A percentile compares a stretch with the other conserved stretches of the same genome.
Conservation (phyloP, 2,888 invertebrate genomes). For the Hirtodrosophila trivittata region DNA sequence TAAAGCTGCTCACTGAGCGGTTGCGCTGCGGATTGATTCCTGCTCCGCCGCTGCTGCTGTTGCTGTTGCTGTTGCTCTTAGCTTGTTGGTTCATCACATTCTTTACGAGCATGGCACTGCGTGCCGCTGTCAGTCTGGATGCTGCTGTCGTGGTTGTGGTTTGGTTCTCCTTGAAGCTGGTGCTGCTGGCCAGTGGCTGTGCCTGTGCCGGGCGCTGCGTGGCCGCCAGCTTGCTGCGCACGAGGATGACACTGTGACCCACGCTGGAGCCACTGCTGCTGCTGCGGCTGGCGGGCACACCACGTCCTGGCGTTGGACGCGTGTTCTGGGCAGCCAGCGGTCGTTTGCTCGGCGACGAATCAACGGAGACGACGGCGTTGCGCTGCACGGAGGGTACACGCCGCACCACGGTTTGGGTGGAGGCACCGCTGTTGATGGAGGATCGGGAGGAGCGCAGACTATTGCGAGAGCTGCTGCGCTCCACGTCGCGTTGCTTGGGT, state of each 20-base stretch:
- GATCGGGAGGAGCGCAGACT: conserved; percentile 92
- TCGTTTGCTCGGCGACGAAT: conserved; percentile 83
- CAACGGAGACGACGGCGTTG: conserved; percentile 80
- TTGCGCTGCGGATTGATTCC: conserved; percentile 52
- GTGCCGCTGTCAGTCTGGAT: conserved; percentile 65
- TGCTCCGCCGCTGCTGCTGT: conserved; percentile 20
- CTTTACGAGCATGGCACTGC: conserved; percentile 79
- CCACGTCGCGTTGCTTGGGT: conserved; percentile 85
- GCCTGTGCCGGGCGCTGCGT: conserved; percentile 39
- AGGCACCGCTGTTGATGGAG: conserved; percentile 92
- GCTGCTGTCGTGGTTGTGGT: conserved; percentile 37
- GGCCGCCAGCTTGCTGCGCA: conserved; percentile 60
- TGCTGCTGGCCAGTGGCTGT: conserved; percentile 72
- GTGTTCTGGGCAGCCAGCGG: conserved; percentile 85
- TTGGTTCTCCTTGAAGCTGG: conserved; percentile 85
- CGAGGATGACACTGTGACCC: conserved; percentile 83
- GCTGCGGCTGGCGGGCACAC: conserved; percentile 86
- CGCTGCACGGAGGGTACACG: conserved; percentile 85
- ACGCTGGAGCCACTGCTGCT: conserved; percentile 87
- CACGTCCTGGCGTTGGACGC: conserved; percentile 66
- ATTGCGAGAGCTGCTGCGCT: conserved; percentile 90
- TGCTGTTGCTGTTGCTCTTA: conserved; percentile 28
- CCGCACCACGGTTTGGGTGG: conserved; percentile 91
- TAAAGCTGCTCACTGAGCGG: conserved; percentile 87
- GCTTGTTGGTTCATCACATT: conserved; percentile 72